A percentile compares a stretch with the other conserved stretches of the same genome.
Evolutionary conservation across 2,888 invertebrate genomes (phyloP).

Genomic region (Xestia xanthographa): DNA sequence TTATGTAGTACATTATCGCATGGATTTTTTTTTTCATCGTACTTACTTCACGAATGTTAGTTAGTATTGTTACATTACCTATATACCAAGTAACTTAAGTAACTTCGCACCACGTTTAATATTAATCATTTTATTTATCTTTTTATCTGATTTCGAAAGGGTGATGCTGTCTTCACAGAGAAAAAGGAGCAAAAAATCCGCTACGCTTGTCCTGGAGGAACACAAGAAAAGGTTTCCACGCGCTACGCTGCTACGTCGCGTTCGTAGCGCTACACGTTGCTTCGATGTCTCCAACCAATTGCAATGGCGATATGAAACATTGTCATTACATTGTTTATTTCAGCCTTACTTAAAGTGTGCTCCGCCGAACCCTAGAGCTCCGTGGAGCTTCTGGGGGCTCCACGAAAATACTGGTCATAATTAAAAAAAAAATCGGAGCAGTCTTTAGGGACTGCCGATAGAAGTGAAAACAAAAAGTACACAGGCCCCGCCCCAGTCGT

Average conservation of each 20-base stretch:
- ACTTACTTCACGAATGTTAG: neutral
- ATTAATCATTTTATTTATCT: no score
- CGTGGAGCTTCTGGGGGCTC: no score
- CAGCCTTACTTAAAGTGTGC: no score
- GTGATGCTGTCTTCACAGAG: neutral
- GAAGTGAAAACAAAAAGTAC: no score
- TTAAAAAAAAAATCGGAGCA: no score
- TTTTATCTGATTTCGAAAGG: neutral
- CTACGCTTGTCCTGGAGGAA: neutral
- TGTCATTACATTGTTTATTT: neutral
- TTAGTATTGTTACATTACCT: no score
- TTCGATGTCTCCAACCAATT: neutral
- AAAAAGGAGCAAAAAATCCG: neutral
- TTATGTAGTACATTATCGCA: neutral
- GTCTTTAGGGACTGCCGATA: no score
- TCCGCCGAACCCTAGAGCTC: no score
- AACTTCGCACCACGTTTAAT: no score
- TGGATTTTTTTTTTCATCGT: neutral
- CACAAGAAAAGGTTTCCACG: neutral
- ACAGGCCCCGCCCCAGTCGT: no score
- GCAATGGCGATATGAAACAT: neutral
- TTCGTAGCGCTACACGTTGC: conserved; percentile 33
- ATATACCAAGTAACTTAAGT: no score
- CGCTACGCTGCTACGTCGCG: conserved; percentile 34
- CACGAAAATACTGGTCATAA: no score